These are phyloP conservation scores for Triplophysa siluroides DNA, from an alignment of 2,113 vertebrate species.

Conservation along the genomic window DNA sequence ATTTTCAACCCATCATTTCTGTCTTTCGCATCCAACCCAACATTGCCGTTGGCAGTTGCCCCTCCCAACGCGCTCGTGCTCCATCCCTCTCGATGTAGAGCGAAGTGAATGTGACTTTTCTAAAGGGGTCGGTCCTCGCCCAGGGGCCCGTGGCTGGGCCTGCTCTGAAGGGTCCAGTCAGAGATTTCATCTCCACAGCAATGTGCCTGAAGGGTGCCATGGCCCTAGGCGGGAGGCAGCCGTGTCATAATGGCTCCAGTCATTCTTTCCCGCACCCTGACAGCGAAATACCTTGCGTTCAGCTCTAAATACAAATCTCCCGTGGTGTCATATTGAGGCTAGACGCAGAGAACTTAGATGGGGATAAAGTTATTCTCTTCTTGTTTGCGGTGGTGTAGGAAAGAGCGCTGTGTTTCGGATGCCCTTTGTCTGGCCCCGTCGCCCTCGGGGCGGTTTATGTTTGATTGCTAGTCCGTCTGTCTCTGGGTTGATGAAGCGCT, in stretches of 20 bases:
- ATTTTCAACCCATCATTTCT: conserved; percentile 94
- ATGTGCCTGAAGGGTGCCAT: conserved; percentile 84
- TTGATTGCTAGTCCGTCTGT: conserved; percentile 54
- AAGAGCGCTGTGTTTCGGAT: conserved; percentile 20
- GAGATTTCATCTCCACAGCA: conserved; percentile 97
- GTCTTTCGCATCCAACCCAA: conserved; percentile 45
- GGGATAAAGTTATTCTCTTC: conserved; percentile 6
- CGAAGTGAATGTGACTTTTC: conserved; percentile 99
- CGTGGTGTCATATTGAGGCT: conserved; percentile 13
- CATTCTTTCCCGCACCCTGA: conserved; percentile 38
- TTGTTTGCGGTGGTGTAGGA: conserved; percentile 21
- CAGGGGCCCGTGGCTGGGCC: conserved; percentile 91
- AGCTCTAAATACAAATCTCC: conserved; percentile 7
- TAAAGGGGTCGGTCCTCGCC: conserved; percentile 99
- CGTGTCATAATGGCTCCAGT: conserved; percentile 49
- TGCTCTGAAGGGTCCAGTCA: conserved; percentile 99
- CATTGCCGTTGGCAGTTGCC: conserved; percentile 34
- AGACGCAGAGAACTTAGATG: background rate
- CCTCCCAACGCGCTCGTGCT: conserved; percentile 18
- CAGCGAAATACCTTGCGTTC: conserved; percentile 25
- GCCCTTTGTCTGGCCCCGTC: conserved; percentile 48
- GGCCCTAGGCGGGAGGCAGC: conserved; percentile 69
- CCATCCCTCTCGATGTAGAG: conserved; percentile 72
- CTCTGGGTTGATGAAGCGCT: conserved; percentile 51
- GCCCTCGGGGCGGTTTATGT: conserved; percentile 47